These are phyloP conservation scores for Caenorhabditis sp. DNA, from an alignment of 2,888 invertebrate species.

Conservation along the genomic window DNA sequence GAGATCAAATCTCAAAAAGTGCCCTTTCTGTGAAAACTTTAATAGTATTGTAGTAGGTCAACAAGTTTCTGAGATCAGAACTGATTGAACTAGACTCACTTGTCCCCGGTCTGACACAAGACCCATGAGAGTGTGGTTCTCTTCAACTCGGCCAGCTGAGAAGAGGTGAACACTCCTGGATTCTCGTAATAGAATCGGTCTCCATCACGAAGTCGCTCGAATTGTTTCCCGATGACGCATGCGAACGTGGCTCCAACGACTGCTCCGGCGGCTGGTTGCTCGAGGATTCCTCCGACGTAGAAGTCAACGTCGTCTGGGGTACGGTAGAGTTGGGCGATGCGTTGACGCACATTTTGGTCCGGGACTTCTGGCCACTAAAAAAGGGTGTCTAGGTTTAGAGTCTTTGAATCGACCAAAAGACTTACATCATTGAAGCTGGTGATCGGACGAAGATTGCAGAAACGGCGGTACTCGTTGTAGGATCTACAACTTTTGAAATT, in stretches of 20 bases:
- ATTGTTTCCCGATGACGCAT: conserved; percentile 85
- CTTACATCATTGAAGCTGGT: conserved; percentile 83
- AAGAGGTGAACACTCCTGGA: conserved; percentile 75
- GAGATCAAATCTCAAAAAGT: no score
- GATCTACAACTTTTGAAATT: conserved; percentile 26
- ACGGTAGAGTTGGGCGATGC: conserved; percentile 76
- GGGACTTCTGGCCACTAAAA: conserved; percentile 78
- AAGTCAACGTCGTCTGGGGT: conserved; percentile 83
- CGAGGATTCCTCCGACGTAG: conserved; percentile 85
- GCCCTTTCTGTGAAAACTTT: no score
- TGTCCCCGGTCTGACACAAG: conserved; percentile 73
- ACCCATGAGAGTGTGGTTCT: conserved; percentile 69
- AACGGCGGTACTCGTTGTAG: conserved; percentile 92
- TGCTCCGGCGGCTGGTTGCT: conserved; percentile 84
- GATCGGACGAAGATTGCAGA: conserved; percentile 91
- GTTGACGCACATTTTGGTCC: conserved; percentile 76
- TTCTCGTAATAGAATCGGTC: conserved; percentile 78
- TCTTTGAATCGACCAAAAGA: background rate
- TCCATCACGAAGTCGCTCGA: conserved; percentile 81
- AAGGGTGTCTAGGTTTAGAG: background rate
- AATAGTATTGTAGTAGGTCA: no score
- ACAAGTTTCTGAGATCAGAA: no score
- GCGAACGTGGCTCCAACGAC: conserved; percentile 85
- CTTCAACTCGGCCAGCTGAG: conserved; percentile 71
- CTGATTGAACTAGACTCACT: no score